phyloP scores from a whole-genome alignment of 2,888 invertebrate genomes.

The Serripes groenlandicus region DNA sequence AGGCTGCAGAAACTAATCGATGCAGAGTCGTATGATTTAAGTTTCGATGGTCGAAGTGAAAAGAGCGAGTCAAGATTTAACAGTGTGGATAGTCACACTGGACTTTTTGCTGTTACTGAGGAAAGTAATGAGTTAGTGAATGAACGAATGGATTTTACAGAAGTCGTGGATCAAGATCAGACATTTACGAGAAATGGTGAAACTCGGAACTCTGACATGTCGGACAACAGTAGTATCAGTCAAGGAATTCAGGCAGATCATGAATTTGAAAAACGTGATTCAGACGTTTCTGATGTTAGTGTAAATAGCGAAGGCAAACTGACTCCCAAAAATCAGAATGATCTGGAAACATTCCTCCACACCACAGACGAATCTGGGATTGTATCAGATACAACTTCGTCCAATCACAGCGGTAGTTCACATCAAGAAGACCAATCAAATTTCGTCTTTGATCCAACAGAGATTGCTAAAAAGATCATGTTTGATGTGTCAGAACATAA shows the following conservation, averaged over 20 bases:
- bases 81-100: conserved; percentile 17
- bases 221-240: conserved; percentile 71
- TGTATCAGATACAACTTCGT: conserved; percentile 73
- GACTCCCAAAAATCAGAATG: conserved; percentile 56
- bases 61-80: conserved; percentile 26
- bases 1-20: conserved; percentile 47
- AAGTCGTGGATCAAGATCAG: conserved; percentile 13
- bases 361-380: conserved; percentile 72
- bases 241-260: conserved; percentile 62
- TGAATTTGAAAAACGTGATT: conserved; percentile 55
- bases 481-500: conserved; percentile 78
- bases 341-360: conserved; percentile 53
- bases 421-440: conserved; percentile 67
- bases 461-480: conserved; percentile 80
- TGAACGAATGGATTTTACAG: not conserved
- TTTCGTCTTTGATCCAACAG: conserved; percentile 71
- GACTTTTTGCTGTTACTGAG: conserved; percentile 25
- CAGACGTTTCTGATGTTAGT: conserved; percentile 68
- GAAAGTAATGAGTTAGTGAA: not conserved
- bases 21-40: conserved; percentile 48
- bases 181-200: conserved; percentile 63
- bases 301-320: conserved; percentile 53
- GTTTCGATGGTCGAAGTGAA: conserved; percentile 55
- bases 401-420: conserved; percentile 74
- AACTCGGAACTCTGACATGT: conserved; percentile 67